Base-by-base conservation (phyloP, 2,888 invertebrate species). In the Monopis laevigella region DNA sequence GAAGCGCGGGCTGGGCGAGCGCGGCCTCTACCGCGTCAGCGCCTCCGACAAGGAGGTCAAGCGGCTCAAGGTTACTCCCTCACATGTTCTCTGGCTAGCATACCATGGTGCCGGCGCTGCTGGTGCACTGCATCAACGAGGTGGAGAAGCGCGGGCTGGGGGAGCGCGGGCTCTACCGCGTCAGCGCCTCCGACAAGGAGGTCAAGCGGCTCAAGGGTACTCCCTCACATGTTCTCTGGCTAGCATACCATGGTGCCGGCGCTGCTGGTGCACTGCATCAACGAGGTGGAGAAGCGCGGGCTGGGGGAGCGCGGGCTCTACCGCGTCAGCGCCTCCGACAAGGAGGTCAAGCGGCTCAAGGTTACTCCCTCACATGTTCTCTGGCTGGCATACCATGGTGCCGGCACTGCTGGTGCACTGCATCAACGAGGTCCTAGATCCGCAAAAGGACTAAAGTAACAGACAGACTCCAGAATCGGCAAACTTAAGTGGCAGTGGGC, bases 191-290 rank as follows among this genome's bases (percentile, higher is more conserved):
- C 0, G 93, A 93, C 46, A 86, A 88, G 48, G 96, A 97, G 50
- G 93, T 98, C 27, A 94, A 92, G 62, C 84, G 84, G 26, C 77
- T 93, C 0, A 92, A 90, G 75, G 88, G n/a, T n/a, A n/a, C n/a
- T n/a, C n/a, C n/a, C n/a, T n/a, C n/a, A n/a, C n/a, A n/a, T n/a
- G n/a, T n/a, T n/a, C n/a, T n/a, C n/a, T n/a, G n/a, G n/a, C n/a
- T n/a, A n/a, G n/a, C n/a, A n/a, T n/a, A n/a, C 98, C 0, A 95
- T 95, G 93, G 92, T 99, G 11, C 98, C 99, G 0, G 91, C 93
- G 0, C 65, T 98, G 5, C 85, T 99, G 47, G 92, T 98, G 32
- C 96, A 98, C 62, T 98, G 98, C 64, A 86, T 96, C 26, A 94
- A 93, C 58, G 98, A 98, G 72, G 88, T 99, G 32, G 98, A 99